These are phyloP conservation scores for Phenganax subtilis DNA, from an alignment of 92 coral and sea anemone species.

Conservation along the genomic window DNA sequence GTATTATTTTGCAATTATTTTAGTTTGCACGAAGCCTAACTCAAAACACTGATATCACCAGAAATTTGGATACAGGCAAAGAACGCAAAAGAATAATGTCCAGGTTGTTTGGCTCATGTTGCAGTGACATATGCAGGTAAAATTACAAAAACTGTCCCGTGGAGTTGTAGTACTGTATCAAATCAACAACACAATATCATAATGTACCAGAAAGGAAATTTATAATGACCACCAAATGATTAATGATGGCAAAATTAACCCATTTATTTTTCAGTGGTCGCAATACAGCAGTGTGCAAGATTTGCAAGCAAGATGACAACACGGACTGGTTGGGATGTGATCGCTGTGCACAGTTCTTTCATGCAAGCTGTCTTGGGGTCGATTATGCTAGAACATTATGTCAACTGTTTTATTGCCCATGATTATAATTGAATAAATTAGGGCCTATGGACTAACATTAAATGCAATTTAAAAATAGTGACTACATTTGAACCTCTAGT, in stretches of 20 bases:
- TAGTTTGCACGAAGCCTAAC: slow-evolving; percentile 22
- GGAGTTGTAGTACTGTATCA: no score
- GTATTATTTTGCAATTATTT: background rate
- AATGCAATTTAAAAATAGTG: no score
- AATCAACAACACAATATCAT: no score
- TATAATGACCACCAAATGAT: background rate
- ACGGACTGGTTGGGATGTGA: slow-evolving; percentile 17
- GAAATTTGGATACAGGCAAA: background rate
- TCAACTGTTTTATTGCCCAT: background rate
- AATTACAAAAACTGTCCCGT: no score
- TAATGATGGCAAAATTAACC: background rate
- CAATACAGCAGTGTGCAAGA: slow-evolving; percentile 18
- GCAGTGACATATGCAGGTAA: no score
- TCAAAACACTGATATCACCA: slow-evolving; percentile 9
- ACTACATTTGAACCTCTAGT: no score
- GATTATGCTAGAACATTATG: slow-evolving; percentile 3
- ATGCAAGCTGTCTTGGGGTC: slow-evolving; percentile 8
- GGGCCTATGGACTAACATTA: no score
- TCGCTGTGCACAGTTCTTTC: background rate
- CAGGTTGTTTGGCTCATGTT: no score
- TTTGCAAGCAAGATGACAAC: slow-evolving; percentile 10
- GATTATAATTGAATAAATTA: background rate
- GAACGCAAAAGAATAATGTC: no score
- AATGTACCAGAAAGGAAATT: no score
- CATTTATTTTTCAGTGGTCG: background rate